Conservation (phyloP, 2,113 vertebrate genomes). For the Micronisus gabar region DNA sequence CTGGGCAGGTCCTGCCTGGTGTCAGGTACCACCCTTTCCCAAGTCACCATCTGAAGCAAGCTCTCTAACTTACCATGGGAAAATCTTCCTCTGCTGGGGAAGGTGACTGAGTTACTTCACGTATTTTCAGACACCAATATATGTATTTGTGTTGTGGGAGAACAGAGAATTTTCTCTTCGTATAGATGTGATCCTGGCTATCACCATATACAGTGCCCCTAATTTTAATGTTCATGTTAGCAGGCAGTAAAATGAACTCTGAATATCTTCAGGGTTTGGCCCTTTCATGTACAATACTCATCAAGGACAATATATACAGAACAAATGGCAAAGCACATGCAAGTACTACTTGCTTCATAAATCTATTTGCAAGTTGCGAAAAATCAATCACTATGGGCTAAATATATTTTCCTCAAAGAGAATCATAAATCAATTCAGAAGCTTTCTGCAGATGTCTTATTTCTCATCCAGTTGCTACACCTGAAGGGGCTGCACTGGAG, state of each 20-base stretch:
- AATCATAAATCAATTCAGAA: constrained; percentile 12
- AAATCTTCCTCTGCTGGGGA: not conserved
- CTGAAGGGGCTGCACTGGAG: not conserved
- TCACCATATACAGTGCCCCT: not conserved
- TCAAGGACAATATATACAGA: not conserved
- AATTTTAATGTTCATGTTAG: not conserved
- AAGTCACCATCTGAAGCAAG: not conserved
- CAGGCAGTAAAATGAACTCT: not conserved
- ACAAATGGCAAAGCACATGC: not conserved
- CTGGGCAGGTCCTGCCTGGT: not conserved
- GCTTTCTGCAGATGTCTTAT: not conserved
- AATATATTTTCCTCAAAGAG: not conserved
- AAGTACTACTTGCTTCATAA: not conserved
- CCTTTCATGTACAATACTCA: not conserved
- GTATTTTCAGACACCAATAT: not conserved
- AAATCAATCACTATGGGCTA: not conserved
- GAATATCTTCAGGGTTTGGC: not conserved
- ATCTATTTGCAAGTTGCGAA: not conserved
- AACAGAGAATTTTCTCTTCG: not conserved
- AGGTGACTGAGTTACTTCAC: not conserved
- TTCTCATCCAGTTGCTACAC: not conserved
- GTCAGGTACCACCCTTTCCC: not conserved
- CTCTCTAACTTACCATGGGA: not conserved
- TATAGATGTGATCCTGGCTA: not conserved
- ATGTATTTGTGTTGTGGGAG: not conserved